Evolutionary conservation across 1,140 invertebrate species (phyloP), one percentile per base, ranked within the genome.

Genomic region (Drosophila biarmipes): DNA sequence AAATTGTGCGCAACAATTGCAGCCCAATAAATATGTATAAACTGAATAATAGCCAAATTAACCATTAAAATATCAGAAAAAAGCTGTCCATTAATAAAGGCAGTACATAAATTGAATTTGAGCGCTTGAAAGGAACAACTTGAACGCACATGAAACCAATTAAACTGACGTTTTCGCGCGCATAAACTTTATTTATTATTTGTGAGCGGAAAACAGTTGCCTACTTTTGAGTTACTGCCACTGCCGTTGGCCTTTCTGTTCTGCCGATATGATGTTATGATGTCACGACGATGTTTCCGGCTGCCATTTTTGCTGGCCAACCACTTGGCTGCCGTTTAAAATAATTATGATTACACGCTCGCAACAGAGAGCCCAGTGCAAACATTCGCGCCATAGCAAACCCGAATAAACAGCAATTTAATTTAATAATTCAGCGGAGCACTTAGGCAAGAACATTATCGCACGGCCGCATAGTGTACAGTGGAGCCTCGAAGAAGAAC

Each of bases 361-460:
- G 29, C 37, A 52, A 69, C 38, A 52, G 45, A 43, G 27, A 52
- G 35, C 53, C 37, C 53, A 79, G 57, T 45, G 38, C 31, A 38
- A 54, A 43, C 24, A 46, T 67, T 67, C 24, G 21, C 40, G 49
- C 29, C 59, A 58, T 17, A 54, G 64, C 48, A 45, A 61, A 48
- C 49, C 37, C 42, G 72, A 46, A 72, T 58, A 46, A 85, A 80
- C 67, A 64, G 68, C 43, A 68, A 78, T 75, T 72, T 86, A 87
- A 87, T 86, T 86, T 63, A 86, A 86, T 87, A 82, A 82, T 86
- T 87, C 58, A 86, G 64, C 48, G 46, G 35, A 64, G 74, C 78
- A 78, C 78, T 87, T 75, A 62, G 82, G 61, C 62, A 46, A 72
- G 78, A 71, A 75, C 59, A 78, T 85, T 63, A 73, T 64, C 48